A percentile compares a stretch with the other conserved stretches of the same genome.
phyloP scores from a whole-genome alignment of 2,797 vertebrate genomes.

The Nothura maculosa region DNA sequence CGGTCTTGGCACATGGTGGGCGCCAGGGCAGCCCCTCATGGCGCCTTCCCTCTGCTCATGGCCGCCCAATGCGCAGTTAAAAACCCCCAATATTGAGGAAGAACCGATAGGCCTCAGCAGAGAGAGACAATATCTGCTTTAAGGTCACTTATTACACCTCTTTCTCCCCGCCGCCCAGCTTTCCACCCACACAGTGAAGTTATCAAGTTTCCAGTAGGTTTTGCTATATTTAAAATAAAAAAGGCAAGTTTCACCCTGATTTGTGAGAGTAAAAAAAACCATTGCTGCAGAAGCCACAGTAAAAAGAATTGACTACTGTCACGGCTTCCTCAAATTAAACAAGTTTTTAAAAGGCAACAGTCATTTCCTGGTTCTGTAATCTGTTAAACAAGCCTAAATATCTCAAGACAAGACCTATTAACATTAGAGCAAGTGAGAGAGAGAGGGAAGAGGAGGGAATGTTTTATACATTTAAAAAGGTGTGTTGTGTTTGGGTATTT shows the following conservation, averaged over 20 bases:
- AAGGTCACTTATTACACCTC: conserved; percentile 66
- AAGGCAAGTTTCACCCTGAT: conserved; percentile 58
- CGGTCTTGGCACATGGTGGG: no score
- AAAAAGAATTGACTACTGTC: neutral
- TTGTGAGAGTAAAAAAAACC: conserved; percentile 19
- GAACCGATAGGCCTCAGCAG: neutral
- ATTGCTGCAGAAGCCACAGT: neutral
- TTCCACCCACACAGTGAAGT: neutral
- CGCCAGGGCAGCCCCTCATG: no score
- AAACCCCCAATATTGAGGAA: neutral
- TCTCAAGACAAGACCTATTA: neutral
- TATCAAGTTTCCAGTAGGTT: conserved; percentile 47
- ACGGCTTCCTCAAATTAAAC: conserved; percentile 38
- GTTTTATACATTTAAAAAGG: neutral
- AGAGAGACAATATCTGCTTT: neutral
- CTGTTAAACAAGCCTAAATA: conserved; percentile 25
- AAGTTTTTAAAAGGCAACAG: conserved; percentile 59
- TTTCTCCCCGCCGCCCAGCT: conserved; percentile 2
- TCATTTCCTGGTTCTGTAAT: conserved; percentile 25
- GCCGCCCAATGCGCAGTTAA: neutral
- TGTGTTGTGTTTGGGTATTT: fast-evolving
- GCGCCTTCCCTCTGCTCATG: neutral
- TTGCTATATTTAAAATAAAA: neutral
- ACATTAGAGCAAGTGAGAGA: conserved; percentile 10
- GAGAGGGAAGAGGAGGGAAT: conserved; percentile 7